Base-by-base conservation (phyloP, 2,888 invertebrate genomes). In the Panzeria rudis region DNA sequence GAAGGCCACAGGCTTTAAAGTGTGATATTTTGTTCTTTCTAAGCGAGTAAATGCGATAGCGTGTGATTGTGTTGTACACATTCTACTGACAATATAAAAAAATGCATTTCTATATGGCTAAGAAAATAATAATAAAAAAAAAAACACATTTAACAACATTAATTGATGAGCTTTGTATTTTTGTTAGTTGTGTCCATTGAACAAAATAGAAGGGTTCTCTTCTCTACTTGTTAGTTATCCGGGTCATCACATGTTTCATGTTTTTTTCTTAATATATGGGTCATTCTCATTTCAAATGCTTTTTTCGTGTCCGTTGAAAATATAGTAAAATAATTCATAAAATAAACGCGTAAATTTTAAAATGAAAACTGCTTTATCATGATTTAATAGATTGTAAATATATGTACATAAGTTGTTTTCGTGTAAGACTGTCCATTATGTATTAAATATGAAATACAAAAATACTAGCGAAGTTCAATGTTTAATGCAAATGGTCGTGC, bases 91-190 rank as follows among this genome's bases (percentile, higher is more conserved):
- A 62, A 62, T 8, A 35, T 35, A 78, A 68, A 29, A 29, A 68
- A 72, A 56, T 71, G 59, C 54, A 77, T 83, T 66, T 54, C 56
- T 41, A 41, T 73, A 71, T 54, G 38, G 13, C 29, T 25, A 61
- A 61, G 5, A 41, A 56, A 8, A 56, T n/a, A n/a, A n/a, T n/a
- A n/a, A n/a, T n/a, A n/a, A n/a, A 61, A 23, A 25, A 41, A 62
- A 41, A 11, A 73, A 56, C 23, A 69, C 54, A 6, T 3, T 72
- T 72, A 84, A 62, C 81, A 72, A 56, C 75, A 83, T 89, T 90
- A 89, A 90, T 90, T 90, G 89, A 90, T 90, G 90, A 90, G 90
- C 89, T 90, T 90, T 89, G 29, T 75, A 87, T 89, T 90, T 89
- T 52, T 50, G 2, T 41, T 15, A 71, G n/a, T 62, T 72, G 68